A percentile compares a stretch with the other conserved stretches of the same genome.
Evolutionary conservation across 2,888 invertebrate species (phyloP).

Genomic region (Drosophila neutralis): DNA sequence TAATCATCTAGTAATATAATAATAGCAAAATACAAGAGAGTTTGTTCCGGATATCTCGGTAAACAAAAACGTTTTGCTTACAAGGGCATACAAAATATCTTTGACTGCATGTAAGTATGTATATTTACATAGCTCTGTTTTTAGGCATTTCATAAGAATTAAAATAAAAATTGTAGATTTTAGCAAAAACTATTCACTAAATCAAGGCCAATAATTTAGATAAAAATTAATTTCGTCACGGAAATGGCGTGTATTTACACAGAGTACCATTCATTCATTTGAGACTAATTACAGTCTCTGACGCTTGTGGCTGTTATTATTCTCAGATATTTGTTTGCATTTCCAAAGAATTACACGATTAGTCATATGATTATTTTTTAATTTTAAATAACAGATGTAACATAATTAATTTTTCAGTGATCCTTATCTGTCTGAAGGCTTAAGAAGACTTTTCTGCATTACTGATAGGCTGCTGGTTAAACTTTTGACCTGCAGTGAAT

Average conservation of each 20-base stretch:
- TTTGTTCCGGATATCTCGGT: not conserved
- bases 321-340: conserved; percentile 25
- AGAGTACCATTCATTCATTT: not conserved
- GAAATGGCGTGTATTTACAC: not conserved
- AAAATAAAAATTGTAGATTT: not conserved
- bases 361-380: conserved; percentile 22
- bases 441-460: conserved; percentile 23
- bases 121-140: not conserved
- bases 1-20: not conserved
- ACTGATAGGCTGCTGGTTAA: conserved; percentile 34
- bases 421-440: not conserved
- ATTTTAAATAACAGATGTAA: conserved; percentile 36
- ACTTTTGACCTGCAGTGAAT: conserved; percentile 22
- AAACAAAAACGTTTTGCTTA: not conserved
- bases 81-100: not conserved
- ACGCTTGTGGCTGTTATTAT: conserved; percentile 3
- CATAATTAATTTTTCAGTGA: not conserved
- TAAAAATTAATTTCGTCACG: not conserved
- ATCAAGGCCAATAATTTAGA: not conserved
- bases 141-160: not conserved
- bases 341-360: conserved; percentile 15
- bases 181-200: not conserved
- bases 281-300: conserved; percentile 10
- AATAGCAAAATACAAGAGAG: not conserved
- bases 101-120: not conserved